These are phyloP conservation scores for Scaptomyza pallida DNA, from an alignment of 1,140 invertebrate genomes.

Conservation along the genomic window DNA sequence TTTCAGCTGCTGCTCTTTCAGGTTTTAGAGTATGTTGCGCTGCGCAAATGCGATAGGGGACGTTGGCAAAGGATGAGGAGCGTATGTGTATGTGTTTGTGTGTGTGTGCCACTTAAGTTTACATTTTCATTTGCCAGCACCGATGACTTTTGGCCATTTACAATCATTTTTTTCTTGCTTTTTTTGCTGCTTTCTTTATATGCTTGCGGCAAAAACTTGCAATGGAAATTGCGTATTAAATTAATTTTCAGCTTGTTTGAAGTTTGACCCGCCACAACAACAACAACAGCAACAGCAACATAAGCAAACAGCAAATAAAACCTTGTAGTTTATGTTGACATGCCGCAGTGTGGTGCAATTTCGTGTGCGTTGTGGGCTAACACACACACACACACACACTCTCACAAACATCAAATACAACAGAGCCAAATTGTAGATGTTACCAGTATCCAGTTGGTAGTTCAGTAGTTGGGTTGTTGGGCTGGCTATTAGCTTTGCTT, in stretches of 20 bases:
- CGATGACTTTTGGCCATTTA: constrained; percentile 78
- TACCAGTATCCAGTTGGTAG: constrained; percentile 16
- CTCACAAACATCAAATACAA: constrained; percentile 39
- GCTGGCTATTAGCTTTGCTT: constrained; percentile 72
- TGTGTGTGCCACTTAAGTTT: constrained; percentile 77
- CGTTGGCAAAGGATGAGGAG: neutral
- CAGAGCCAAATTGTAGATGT: constrained; percentile 64
- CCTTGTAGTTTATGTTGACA: constrained; percentile 69
- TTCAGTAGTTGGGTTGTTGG: constrained; percentile 24
- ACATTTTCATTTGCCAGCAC: constrained; percentile 79
- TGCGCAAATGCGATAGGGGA: neutral
- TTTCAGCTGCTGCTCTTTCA: constrained; percentile 51
- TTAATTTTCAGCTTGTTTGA: constrained; percentile 81
- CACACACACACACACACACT: constrained; percentile 34
- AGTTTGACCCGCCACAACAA: constrained; percentile 63
- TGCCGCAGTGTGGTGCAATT: constrained; percentile 57
- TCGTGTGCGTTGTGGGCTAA: constrained; percentile 36
- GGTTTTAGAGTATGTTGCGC: constrained; percentile 3
- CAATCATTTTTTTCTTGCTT: constrained; percentile 64
- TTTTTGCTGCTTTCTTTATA: constrained; percentile 13
- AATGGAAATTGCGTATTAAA: constrained; percentile 76
- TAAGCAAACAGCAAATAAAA: constrained; percentile 64
- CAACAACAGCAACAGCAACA: constrained; percentile 17
- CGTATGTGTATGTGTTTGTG: constrained; percentile 37
- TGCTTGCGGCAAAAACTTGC: constrained; percentile 40